Conservation (phyloP, 2,113 vertebrate genomes). For the Corythoichthys haematopterus region DNA sequence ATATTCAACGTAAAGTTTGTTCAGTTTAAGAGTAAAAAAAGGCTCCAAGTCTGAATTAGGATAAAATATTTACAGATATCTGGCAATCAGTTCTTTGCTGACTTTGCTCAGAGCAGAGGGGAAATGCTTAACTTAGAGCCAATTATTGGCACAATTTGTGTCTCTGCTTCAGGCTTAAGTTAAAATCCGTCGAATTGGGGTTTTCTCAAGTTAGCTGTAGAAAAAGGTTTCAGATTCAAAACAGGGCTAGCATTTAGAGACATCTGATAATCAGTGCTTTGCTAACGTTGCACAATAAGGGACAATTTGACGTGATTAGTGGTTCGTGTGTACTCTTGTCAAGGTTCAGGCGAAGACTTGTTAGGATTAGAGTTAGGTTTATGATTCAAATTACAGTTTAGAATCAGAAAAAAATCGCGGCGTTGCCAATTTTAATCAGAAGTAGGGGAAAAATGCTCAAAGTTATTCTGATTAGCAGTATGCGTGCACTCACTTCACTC, state of each 20-base stretch:
- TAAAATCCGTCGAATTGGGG: neutral
- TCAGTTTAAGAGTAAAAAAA: too few species aligned
- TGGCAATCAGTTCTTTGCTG: neutral
- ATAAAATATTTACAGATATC: neutral
- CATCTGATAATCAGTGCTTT: neutral
- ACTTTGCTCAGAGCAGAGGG: neutral
- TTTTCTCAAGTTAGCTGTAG: neutral
- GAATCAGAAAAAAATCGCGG: neutral
- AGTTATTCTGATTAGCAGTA: neutral
- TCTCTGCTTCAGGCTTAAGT: neutral
- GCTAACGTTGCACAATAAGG: neutral
- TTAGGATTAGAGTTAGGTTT: neutral
- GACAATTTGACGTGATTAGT: neutral
- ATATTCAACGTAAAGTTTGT: too few species aligned
- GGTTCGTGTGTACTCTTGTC: neutral
- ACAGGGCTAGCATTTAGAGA: neutral
- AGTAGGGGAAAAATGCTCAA: neutral
- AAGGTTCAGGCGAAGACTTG: too few species aligned
- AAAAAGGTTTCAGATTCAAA: neutral
- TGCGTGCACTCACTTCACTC: neutral
- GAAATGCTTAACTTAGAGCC: neutral
- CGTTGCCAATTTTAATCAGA: neutral
- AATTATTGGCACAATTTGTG: neutral
- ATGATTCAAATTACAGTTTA: neutral
- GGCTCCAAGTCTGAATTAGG: neutral